Percentiles rank a stretch among this genome's conserved stretches.
These are phyloP conservation scores for Gallinago jamesoni DNA, from an alignment of 2,113 vertebrate species.

Conservation along the genomic window DNA sequence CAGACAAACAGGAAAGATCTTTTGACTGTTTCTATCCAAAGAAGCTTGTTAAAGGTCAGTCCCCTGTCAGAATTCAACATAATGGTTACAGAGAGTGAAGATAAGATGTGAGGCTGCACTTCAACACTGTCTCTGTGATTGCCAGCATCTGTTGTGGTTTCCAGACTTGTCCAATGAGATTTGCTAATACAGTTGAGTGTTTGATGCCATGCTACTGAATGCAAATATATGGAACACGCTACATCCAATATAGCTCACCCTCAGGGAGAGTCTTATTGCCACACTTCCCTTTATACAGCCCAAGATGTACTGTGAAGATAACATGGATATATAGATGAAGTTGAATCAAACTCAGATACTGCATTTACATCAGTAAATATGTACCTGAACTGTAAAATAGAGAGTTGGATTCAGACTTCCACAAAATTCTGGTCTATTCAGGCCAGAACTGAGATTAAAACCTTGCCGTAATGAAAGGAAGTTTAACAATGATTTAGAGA, in stretches of 20 bases:
- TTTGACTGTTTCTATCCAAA: not conserved
- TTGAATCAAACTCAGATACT: not conserved
- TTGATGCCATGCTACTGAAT: not conserved
- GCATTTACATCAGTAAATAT: not conserved
- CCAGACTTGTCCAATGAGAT: conserved; percentile 43
- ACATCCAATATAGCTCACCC: conserved; percentile 32
- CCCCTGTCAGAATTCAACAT: not conserved
- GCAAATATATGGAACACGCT: conserved; percentile 28
- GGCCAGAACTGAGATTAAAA: not conserved
- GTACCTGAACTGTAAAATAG: not conserved
- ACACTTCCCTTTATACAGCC: not conserved
- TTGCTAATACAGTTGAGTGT: conserved; percentile 42
- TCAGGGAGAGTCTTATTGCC: not conserved
- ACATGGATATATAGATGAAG: not conserved
- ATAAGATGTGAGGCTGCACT: not conserved
- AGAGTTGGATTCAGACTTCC: not conserved
- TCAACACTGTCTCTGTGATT: not conserved
- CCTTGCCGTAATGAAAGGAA: not conserved
- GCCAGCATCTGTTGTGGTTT: conserved; percentile 55
- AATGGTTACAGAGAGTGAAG: not conserved
- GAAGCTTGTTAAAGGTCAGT: conserved; percentile 3
- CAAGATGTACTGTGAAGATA: not conserved
- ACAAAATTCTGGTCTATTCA: not conserved
- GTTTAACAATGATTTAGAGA: not conserved
- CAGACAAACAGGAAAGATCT: not conserved